Evolutionary conservation across 2,888 invertebrate species (phyloP).

Genomic region (Steromphala cineraria): DNA sequence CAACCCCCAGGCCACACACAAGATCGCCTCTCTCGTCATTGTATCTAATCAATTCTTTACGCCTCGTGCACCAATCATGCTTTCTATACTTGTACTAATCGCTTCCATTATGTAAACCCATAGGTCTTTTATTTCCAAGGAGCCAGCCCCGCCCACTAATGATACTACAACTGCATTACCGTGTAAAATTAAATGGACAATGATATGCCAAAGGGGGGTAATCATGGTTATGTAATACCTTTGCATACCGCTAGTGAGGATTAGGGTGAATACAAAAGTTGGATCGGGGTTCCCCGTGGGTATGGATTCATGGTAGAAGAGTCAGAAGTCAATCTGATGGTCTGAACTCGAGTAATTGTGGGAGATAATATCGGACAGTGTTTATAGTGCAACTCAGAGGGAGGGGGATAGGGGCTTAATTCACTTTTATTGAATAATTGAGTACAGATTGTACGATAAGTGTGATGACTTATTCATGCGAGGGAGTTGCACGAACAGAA

Average conservation of each 20-base stretch:
- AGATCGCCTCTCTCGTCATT: not conserved
- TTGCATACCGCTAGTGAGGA: conserved; percentile 16
- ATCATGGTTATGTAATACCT: not conserved
- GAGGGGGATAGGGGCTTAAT: not conserved
- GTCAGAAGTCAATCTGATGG: conserved; percentile 13
- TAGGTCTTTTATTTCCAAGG: not conserved
- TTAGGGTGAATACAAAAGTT: conserved; percentile 14
- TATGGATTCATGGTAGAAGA: not conserved
- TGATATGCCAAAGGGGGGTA: conserved; percentile 6
- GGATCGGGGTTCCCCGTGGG: not conserved
- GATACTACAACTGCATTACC: not conserved
- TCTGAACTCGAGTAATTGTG: not conserved
- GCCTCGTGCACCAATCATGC: conserved; percentile 4
- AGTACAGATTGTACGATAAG: conserved; percentile 12
- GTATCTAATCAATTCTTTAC: not conserved
- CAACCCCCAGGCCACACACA: no score
- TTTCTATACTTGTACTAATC: conserved; percentile 6
- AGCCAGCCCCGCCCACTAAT: not conserved
- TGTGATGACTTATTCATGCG: not conserved
- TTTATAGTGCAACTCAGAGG: conserved; percentile 3
- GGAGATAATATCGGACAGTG: not conserved
- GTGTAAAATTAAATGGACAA: conserved; percentile 12
- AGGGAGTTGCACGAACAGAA: no score
- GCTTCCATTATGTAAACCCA: not conserved
- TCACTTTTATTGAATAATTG: conserved; percentile 18